Base-by-base conservation (phyloP, 2,888 invertebrate genomes). In the Blastobasis adustella region DNA sequence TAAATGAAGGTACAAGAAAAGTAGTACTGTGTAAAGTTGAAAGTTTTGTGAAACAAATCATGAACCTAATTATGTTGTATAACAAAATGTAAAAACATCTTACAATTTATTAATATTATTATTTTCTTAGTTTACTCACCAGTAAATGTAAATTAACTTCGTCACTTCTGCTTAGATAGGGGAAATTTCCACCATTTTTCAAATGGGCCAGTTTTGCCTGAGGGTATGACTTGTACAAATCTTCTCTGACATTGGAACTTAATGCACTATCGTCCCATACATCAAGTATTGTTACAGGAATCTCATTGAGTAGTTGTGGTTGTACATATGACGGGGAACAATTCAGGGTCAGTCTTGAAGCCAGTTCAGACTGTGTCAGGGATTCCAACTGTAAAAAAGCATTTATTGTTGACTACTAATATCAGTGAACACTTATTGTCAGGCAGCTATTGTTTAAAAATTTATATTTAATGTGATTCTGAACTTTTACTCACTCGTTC, bases 171-270 rank as follows among this genome's bases (percentile, higher is more conserved):
- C 96, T 96, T 55, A 97, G 87, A 72, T 96, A 97, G 0, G 97
- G 97, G 78, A 97, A 97, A 82, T 96, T 96, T 5, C 97, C 96
- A 1, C 97, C 97, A 58, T 91, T 92, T 75, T 97, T 97, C 47
- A 97, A 82, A 78, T 96, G 96, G 1, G 96, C 97, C 57, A 95
- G 76, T 80, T 95, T 95, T 0, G 96, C 96, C 55, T 93, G 90
- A 0, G 96, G 96, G 76, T 96, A 97, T 62, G 94, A 93, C 73
- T 95, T 95, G 75, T 95, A 95, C 60, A 96, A 83, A 67, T 95
- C 95, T 66, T 96, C 96, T 50, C 94, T 84, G 0, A 96, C 96
- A 45, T 90, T 76, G 57, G 91, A 90, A 54, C 95, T 95, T 47
- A 97, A 79, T 5, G 96, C 96, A 76, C 94, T 94, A 65, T 96